Evolutionary conservation across 2,797 vertebrate genomes (phyloP).

Genomic region (Streptopelia turtur): DNA sequence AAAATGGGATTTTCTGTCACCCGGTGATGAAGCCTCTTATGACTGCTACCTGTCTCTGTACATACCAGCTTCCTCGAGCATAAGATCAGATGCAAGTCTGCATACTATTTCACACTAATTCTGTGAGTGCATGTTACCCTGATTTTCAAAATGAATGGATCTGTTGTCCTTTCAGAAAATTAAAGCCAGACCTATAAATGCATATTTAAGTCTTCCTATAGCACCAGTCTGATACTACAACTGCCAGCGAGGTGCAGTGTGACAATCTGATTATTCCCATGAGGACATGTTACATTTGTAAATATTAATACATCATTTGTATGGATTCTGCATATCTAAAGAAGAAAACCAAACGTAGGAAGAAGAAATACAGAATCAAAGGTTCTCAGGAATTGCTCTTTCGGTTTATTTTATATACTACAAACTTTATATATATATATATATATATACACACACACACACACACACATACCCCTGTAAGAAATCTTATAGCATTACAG

Average conservation of each 20-base stretch:
- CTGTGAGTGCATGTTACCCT: neutral
- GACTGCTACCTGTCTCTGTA: neutral
- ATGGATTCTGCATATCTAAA: neutral
- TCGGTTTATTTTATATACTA: neutral
- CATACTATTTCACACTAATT: neutral
- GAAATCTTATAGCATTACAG: neutral
- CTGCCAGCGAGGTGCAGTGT: neutral
- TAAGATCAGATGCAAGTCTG: neutral
- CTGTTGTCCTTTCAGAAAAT: neutral
- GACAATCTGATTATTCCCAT: neutral
- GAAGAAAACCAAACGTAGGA: neutral
- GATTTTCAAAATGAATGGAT: neutral
- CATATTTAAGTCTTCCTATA: neutral
- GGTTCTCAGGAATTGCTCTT: neutral
- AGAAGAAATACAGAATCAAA: neutral
- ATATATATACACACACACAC: too few species aligned
- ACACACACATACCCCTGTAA: neutral
- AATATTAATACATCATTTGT: neutral
- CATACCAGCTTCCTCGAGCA: neutral
- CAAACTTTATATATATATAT: neutral
- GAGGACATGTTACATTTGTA: neutral
- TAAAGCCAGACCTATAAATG: neutral
- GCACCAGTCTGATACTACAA: neutral
- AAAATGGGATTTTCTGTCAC: neutral
- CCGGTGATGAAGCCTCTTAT: neutral